Conservation (phyloP, 1,140 invertebrate genomes). For the Procambarus clarkii region DNA sequence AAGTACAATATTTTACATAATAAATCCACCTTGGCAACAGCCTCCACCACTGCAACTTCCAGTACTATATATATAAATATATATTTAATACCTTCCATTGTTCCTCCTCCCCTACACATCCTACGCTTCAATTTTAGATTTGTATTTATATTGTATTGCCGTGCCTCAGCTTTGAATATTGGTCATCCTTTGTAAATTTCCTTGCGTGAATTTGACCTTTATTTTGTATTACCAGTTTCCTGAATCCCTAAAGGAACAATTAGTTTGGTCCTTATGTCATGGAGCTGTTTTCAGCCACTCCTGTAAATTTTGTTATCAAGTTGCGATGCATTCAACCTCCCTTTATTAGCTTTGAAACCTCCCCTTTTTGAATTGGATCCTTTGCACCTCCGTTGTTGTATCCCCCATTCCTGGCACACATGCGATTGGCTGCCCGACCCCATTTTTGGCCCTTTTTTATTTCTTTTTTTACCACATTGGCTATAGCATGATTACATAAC, state of each 20-base stretch:
- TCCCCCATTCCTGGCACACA: constrained; percentile 44
- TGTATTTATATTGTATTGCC: constrained; percentile 1
- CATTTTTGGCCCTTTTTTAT: constrained; percentile 34
- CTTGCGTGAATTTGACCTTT: not conserved
- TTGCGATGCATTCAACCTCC: constrained; percentile 2
- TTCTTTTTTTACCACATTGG: constrained; percentile 1
- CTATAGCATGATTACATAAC: constrained; percentile 46
- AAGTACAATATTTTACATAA: not conserved
- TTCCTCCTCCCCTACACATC: constrained; percentile 9
- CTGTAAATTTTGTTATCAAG: constrained; percentile 2
- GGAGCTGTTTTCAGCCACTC: constrained; percentile 13
- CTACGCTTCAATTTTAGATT: constrained; percentile 22
- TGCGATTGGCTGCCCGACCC: constrained; percentile 54
- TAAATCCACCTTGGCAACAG: constrained; percentile 5
- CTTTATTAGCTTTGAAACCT: not conserved
- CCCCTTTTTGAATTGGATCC: constrained; percentile 25
- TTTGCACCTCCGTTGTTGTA: constrained; percentile 22
- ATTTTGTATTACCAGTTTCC: not conserved
- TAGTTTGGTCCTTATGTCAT: constrained; percentile 10
- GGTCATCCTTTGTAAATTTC: constrained; percentile 19
- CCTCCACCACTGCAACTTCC: not conserved
- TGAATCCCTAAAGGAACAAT: constrained; percentile 1
- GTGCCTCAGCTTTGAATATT: constrained; percentile 29
- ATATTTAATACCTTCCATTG: constrained; percentile 10
- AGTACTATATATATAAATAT: constrained; percentile 7